Base-by-base conservation (phyloP, 2,797 vertebrate genomes). In the Rhyacichthys aspro region DNA sequence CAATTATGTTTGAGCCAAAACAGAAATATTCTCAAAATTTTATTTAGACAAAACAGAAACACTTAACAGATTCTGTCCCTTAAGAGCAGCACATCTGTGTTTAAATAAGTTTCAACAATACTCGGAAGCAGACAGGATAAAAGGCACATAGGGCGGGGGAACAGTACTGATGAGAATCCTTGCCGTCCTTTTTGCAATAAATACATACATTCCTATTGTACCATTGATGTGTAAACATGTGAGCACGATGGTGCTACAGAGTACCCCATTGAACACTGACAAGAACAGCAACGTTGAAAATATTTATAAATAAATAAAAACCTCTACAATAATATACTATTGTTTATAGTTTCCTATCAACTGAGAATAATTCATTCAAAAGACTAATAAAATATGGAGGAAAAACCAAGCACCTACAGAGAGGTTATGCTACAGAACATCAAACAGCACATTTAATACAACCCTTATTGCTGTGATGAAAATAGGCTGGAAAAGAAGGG, bases 241-340 rank as follows among this genome's bases (percentile, higher is more conserved):
- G 57, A 61, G 60, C 73, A 62, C 72, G 48, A 65, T 34, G 36
- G 52, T 61, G 63, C 64, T 74, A 54, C 41, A 66, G 33, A 62
- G 53, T 45, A 77, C 48, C 62, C 19, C 46, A 56, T 19, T 63
- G 52, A 81, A 86, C 58, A 79, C 59, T 39, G 61, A 78, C 78
- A 83, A 85, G 80, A 82, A 82, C 74, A 65, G 71, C 57, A 58
- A 50, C 66, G 55, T 70, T 84, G 61, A 82, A 86, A 77, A 81
- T 76, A 80, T 72, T 64, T 78, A 88, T 90, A 91, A 87, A 90
- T 88, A 89, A 78, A 88, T 87, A 88, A 86, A 89, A 89, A 82
- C 57, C 83, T 17, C 23, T 28, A 28, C 34, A 16, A 16, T 57
- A 75, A 70, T 59, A 70, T 57, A 61, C 42, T 47, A 68, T 70